Evolutionary conservation across 2,888 invertebrate species (phyloP).

Genomic region (Dascillus cervinus): DNA sequence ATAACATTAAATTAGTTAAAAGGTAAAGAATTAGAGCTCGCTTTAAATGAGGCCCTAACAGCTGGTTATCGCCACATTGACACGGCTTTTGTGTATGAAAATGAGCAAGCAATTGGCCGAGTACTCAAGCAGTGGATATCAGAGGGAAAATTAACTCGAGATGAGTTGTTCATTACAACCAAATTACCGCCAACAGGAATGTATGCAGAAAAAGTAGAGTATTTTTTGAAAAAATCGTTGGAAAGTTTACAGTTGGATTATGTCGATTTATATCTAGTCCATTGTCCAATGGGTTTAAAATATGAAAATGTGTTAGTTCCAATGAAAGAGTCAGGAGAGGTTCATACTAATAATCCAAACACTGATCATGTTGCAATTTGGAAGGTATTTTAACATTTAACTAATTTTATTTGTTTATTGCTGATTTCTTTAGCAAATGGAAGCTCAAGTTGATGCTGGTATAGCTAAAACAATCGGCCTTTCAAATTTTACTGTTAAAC

Average conservation of each 20-base stretch:
- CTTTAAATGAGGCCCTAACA: constrained; percentile 55
- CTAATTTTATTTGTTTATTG: no score
- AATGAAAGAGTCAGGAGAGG: no score
- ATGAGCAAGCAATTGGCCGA: constrained; percentile 61
- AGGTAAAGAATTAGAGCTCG: constrained; percentile 44
- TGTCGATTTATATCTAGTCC: constrained; percentile 71
- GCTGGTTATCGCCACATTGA: constrained; percentile 64
- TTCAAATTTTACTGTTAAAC: no score
- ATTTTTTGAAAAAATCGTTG: constrained; percentile 53
- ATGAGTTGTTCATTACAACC: constrained; percentile 72
- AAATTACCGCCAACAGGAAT: constrained; percentile 58
- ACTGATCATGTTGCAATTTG: no score
- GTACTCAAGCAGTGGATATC: constrained; percentile 58
- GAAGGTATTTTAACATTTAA: no score
- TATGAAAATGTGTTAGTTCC: no score
- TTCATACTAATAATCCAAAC: no score
- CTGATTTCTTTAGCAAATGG: no score
- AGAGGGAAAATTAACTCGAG: constrained; percentile 55
- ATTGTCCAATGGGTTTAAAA: no score
- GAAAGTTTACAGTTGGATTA: constrained; percentile 56
- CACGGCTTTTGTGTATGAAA: constrained; percentile 69
- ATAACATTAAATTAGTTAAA: constrained; percentile 47
- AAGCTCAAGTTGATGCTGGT: no score
- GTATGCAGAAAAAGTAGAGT: constrained; percentile 43
- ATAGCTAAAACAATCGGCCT: no score